Conservation (phyloP, 2,888 invertebrate genomes). For the Allacma fusca region DNA sequence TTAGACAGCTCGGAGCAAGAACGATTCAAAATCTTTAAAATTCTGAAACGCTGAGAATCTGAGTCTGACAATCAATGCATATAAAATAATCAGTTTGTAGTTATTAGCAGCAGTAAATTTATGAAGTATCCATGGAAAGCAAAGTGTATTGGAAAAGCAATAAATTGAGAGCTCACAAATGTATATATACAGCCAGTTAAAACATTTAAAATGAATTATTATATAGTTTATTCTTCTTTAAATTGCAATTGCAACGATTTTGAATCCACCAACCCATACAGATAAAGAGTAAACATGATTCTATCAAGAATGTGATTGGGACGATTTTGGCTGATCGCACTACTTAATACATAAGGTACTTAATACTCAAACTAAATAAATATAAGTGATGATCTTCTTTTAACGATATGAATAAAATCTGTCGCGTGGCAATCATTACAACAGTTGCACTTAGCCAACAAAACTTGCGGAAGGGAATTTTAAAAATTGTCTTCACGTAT, state of each 20-base stretch:
- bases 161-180: too few species aligned
- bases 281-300: slow-evolving; percentile 1
- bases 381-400: neutral
- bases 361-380: slow-evolving; percentile 26
- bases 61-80: too few species aligned
- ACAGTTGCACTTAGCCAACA: neutral
- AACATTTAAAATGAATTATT: neutral
- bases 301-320: slow-evolving; percentile 1
- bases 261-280: neutral
- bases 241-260: slow-evolving; percentile 1
- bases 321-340: neutral
- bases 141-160: too few species aligned
- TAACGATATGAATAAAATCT: neutral
- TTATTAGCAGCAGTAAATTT: too few species aligned
- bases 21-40: too few species aligned
- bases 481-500: slow-evolving; percentile 22
- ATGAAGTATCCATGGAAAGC: too few species aligned
- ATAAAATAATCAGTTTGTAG: too few species aligned
- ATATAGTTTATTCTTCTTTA: neutral
- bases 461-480: slow-evolving; percentile 11
- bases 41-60: too few species aligned
- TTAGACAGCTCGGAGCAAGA: too few species aligned
- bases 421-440: neutral
- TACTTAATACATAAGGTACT: slow-evolving; percentile 24
- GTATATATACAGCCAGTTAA: too few species aligned